phyloP scores from a whole-genome alignment of 2,113 vertebrate species.

The Harpagus bidentatus region DNA sequence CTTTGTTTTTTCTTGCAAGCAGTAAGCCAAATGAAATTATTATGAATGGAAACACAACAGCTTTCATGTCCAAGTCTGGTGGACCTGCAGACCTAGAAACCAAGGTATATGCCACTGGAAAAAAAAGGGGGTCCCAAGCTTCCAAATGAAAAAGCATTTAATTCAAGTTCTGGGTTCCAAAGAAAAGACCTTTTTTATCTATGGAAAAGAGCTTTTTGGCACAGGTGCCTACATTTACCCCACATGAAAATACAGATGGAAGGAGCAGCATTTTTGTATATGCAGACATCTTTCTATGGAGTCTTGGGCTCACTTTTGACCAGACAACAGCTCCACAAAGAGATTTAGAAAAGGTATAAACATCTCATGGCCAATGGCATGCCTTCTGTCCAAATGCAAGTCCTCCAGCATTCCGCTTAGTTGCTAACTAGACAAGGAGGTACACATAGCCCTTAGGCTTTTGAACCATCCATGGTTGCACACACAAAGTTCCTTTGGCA shows the following conservation, averaged over 20 bases:
- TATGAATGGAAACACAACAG: neutral
- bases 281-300: neutral
- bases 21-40: neutral
- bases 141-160: neutral
- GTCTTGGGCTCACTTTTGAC: neutral
- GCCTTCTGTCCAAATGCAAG: neutral
- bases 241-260: neutral
- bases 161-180: neutral
- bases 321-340: neutral
- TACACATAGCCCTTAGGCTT: neutral
- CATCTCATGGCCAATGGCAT: neutral
- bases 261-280: neutral
- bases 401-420: neutral
- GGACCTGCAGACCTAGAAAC: neutral
- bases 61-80: neutral
- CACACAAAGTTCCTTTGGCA: neutral
- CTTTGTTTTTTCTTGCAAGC: conserved; percentile 10
- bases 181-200: neutral
- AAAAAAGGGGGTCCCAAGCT: neutral
- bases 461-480: neutral
- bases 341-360: neutral
- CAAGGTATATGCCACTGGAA: neutral
- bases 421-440: neutral
- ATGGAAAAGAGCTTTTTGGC: neutral
- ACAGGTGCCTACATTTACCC: neutral